phyloP scores from a whole-genome alignment of 2,888 invertebrate species.

The Melinaea marsaeus region DNA sequence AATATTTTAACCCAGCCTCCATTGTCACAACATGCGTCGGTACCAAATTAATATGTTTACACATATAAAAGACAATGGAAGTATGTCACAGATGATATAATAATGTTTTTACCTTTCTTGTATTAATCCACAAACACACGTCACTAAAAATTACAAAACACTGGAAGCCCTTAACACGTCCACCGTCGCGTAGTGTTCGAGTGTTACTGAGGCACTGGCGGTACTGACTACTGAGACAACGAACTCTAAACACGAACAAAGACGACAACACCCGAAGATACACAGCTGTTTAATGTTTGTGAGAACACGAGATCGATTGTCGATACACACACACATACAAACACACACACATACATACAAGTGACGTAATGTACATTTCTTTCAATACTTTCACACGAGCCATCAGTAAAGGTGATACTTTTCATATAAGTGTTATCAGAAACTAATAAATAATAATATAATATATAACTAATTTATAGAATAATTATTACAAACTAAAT shows the following conservation, averaged over 20 bases:
- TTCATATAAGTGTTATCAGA: no score
- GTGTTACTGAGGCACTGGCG: constrained; percentile 45
- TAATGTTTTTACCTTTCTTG: neutral
- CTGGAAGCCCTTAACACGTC: constrained; percentile 36
- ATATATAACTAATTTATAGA: no score
- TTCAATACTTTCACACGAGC: constrained; percentile 10
- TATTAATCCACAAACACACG: constrained; percentile 24
- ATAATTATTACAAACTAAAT: no score
- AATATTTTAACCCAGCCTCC: neutral
- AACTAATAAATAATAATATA: no score
- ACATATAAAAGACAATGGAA: no score
- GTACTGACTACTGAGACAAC: constrained; percentile 41
- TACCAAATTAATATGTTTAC: no score
- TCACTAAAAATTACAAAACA: constrained; percentile 35
- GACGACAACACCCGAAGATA: constrained; percentile 51
- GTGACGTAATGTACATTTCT: constrained; percentile 46
- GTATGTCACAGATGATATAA: no score
- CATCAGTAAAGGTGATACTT: no score
- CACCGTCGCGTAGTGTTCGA: constrained; percentile 32
- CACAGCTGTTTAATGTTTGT: constrained; percentile 75
- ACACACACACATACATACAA: constrained; percentile 15
- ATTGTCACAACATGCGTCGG: no score
- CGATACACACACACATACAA: constrained; percentile 21
- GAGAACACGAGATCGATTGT: constrained; percentile 64
- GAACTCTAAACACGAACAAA: constrained; percentile 59